These are phyloP conservation scores for Pharmacophagus antenor DNA, from an alignment of 2,888 invertebrate species.

Conservation along the genomic window DNA sequence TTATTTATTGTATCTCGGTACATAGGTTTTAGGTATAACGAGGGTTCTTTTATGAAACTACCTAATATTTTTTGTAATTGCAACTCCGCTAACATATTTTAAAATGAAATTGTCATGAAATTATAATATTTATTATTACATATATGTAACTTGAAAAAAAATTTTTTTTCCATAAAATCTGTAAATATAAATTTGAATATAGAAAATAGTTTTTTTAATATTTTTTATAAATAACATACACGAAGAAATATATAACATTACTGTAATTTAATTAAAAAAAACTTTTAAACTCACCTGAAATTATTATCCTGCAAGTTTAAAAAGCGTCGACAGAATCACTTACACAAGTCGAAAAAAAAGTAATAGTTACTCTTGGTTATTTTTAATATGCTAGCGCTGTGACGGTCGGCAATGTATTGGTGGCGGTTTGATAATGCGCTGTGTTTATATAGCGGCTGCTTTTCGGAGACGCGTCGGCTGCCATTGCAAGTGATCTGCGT, in stretches of 20 bases:
- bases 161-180: too few relatives aligned
- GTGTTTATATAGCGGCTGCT: conserved; percentile 62
- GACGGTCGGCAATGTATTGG: conserved; percentile 75
- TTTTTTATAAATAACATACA: too few relatives aligned
- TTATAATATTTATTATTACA: too few relatives aligned
- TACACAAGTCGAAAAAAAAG: conserved; percentile 53
- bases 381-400: conserved; percentile 63
- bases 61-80: too few relatives aligned
- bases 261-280: too few relatives aligned
- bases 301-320: conserved; percentile 58
- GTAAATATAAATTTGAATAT: too few relatives aligned
- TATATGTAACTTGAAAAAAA: too few relatives aligned
- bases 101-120: too few relatives aligned
- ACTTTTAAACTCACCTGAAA: conserved; percentile 56
- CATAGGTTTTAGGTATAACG: background rate
- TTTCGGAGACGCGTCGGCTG: conserved; percentile 50
- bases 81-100: too few relatives aligned
- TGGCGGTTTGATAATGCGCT: conserved; percentile 60
- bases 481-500: conserved; percentile 53
- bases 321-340: conserved; percentile 54
- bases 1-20: conserved; percentile 11
- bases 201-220: too few relatives aligned
- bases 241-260: too few relatives aligned
- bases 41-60: background rate
- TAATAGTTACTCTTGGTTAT: conserved; percentile 42